Base-by-base conservation (phyloP, 2,888 invertebrate species). In the Hirtodrosophila trivittata region DNA sequence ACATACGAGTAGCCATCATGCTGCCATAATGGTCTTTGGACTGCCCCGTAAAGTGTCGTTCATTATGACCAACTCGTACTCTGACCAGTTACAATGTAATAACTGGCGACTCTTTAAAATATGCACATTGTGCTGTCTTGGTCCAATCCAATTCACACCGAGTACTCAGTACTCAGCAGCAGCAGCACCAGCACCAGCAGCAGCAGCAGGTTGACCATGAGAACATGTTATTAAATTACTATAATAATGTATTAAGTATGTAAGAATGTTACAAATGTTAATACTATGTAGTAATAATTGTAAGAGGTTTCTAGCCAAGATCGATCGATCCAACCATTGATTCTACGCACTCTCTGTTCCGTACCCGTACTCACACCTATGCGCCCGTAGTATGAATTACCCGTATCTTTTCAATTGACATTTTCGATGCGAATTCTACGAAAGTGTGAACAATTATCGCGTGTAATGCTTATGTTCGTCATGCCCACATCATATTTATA, bases 181-280 rank as follows among this genome's bases (percentile, higher is more conserved):
- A 33, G 25, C 47, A 16, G 18, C 47, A 37, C 42, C 25, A 42
- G 32, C 28, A 7, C 5, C 7, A 9, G 1, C 38, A n/a, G 35
- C 43, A 16, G 66, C 76, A 87, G 76, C 89, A 87, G 74, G 87
- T 89, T 89, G 89, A 80, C 88, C 88, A 83, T 89, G 89, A 88
- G 87, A 88, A 89, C 89, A 86, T 89, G 89, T 89, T 89, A 86
- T 87, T 86, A 88, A 88, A 84, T 86, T 86, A 78, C 84, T 83
- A 66, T 80, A 86, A 83, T 83, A 86, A 74, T 80, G 87, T 86
- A 80, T 86, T 75, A 84, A 75, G 77, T 86, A 72, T 84, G 82
- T 88, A 88, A 87, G 87, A 88, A 87, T 88, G 86, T 75, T 75
- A 88, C 75, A 75, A 87, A 87, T 87, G 86, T 80, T 87, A 87